Percentiles rank a stretch among this genome's conserved stretches.
Conservation (phyloP, 1,140 invertebrate genomes). For the Melanaphis sacchari region DNA sequence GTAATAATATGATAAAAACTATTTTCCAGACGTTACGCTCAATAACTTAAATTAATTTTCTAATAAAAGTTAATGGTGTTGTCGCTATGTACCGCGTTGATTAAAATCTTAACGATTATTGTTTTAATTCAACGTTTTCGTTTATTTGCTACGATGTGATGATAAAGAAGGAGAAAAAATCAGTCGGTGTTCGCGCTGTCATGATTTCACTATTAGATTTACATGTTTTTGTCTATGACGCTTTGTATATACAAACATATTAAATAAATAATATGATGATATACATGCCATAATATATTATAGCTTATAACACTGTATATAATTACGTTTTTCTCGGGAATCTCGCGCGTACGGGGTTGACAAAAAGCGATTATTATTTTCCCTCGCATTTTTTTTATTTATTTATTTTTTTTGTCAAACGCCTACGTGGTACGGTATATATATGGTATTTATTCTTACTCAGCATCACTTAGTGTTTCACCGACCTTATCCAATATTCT, state of each 20-base stretch:
- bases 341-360: not conserved
- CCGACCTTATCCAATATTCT: slow-evolving; percentile 26
- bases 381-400: not conserved
- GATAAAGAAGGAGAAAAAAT: not conserved
- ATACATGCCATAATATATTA: not conserved
- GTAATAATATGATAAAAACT: not conserved
- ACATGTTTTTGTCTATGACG: not conserved
- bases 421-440: not conserved
- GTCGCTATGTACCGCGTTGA: not conserved
- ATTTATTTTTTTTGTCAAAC: not conserved
- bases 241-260: not conserved
- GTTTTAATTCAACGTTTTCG: not conserved
- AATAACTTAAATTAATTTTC: slow-evolving; percentile 14
- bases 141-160: not conserved
- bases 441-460: not conserved
- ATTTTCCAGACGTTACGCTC: not conserved
- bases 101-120: slow-evolving; percentile 29
- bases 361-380: not conserved
- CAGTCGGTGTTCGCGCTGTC: not conserved
- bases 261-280: not conserved
- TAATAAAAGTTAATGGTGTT: slow-evolving; percentile 12
- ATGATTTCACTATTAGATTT: not conserved
- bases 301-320: not conserved
- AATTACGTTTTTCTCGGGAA: not conserved
- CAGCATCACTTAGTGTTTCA: not conserved